A percentile compares a stretch with the other conserved stretches of the same genome.
Evolutionary conservation across 2,888 invertebrate species (phyloP).

Genomic region (Pachymerium ferrugineum): DNA sequence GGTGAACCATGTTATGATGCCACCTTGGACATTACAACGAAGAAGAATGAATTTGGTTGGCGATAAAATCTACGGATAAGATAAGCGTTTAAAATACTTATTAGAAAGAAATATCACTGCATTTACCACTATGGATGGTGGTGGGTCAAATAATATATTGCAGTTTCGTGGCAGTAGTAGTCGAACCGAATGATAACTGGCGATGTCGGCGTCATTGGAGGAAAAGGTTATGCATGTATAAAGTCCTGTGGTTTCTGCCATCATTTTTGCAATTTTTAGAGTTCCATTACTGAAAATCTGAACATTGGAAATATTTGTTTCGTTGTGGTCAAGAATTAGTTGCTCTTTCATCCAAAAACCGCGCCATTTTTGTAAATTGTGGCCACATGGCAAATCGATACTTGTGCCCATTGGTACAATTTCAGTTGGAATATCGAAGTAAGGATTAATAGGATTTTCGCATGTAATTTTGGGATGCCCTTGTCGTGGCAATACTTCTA

Average conservation of each 20-base stretch:
- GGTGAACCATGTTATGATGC: not conserved
- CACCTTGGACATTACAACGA: not conserved
- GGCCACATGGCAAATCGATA: not conserved
- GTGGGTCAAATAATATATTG: not conserved
- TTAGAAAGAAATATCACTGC: not conserved
- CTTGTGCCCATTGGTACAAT: not conserved
- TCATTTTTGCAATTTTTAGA: not conserved
- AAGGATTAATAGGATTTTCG: not conserved
- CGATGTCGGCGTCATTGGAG: not conserved
- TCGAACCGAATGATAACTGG: not conserved
- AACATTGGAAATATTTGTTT: not conserved
- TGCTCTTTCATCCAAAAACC: constrained; percentile 29
- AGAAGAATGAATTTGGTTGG: not conserved
- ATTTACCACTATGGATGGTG: not conserved
- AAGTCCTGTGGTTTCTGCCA: not conserved
- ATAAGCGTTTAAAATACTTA: not conserved
- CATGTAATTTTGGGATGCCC: not conserved
- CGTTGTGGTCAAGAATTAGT: not conserved
- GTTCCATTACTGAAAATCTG: not conserved
- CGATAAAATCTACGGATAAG: not conserved
- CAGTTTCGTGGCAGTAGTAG: constrained; percentile 13
- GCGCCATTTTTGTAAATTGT: not conserved
- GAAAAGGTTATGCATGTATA: constrained; percentile 18
- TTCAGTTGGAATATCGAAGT: not conserved
- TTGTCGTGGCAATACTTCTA: too few relatives aligned